Base-by-base conservation (phyloP, 2,797 vertebrate species). In the Alectoris magna region DNA sequence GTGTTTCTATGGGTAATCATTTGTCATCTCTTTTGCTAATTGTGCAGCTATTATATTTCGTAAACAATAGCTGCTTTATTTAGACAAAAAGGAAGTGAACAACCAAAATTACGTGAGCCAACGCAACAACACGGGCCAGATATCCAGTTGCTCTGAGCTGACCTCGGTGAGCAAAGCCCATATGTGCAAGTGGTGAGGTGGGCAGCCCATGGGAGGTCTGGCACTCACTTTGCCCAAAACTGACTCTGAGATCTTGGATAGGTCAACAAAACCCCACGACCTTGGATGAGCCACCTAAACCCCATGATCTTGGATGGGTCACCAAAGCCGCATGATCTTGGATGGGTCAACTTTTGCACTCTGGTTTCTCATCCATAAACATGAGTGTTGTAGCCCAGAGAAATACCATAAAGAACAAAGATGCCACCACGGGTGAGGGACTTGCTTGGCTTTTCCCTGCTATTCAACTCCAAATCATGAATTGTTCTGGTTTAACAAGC, bases 21-120 rank as follows among this genome's bases (percentile, higher is more conserved):
- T 67, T 75, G 43, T 69, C 3, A 0, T 67, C 83, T 87, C 91
- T 36, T 16, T 1, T 49, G 84, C 73, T 69, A 71, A 46, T 9
- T 62, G 73, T 43, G 53, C 66, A 74, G 72, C 38, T 39, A 13
- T 18, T 44, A 5, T 22, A 5, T 24, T 55, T 70, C 77, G 49
- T n/a, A 70, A 82, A 92, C 85, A 94, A 88, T 26, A 60, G 74
- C 64, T 73, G 26, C 83, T 90, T 92, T 90, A 36, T 76, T 92
- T 68, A 41, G 85, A 29, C 24, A 6, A 48, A 77, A 29, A 73
- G 68, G 92, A 67, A 76, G 31, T 1, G 46, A 84, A 62, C 59
- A 86, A 39, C 43, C 72, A 53, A 55, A 88, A 48, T 55, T 18
- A 21, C 0, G 0, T 13, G 6, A 18, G 62, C 62, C 70, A 63